A percentile compares a stretch with the other conserved stretches of the same genome.
Evolutionary conservation across 2,113 vertebrate species (phyloP).

Genomic region (Pelvicachromis taeniatus): DNA sequence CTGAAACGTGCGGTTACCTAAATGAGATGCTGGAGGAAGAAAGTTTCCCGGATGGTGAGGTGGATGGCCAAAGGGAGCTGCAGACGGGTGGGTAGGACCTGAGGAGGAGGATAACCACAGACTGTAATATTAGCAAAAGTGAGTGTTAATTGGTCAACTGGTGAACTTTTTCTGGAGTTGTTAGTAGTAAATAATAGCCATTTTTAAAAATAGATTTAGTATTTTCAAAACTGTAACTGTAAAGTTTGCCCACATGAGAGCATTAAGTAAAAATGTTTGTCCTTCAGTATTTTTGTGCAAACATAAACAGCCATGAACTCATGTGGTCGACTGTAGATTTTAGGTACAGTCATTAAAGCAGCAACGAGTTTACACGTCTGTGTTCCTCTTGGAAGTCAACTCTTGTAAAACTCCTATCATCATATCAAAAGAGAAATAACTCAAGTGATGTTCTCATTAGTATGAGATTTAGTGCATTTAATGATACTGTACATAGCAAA

Average conservation of each 20-base stretch:
- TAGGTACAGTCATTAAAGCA: background rate
- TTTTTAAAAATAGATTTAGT: background rate
- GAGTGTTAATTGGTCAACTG: background rate
- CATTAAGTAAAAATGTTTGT: background rate
- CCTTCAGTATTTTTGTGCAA: background rate
- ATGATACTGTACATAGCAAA: background rate
- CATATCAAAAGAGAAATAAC: background rate
- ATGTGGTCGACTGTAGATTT: background rate
- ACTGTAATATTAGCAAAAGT: background rate
- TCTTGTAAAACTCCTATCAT: background rate
- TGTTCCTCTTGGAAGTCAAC: background rate
- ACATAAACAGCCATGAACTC: background rate
- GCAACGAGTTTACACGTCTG: rapidly evolving
- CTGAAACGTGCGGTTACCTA: slow-evolving; percentile 75
- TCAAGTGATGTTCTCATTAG: background rate
- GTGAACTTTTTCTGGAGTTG: background rate
- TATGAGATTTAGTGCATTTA: background rate
- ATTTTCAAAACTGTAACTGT: background rate
- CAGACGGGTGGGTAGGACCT: slow-evolving; percentile 88
- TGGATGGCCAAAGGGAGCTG: slow-evolving; percentile 86
- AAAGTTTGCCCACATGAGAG: background rate
- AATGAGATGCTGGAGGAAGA: slow-evolving; percentile 86
- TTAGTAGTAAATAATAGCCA: background rate
- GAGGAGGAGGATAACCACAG: background rate
- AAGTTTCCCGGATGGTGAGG: slow-evolving; percentile 91